These are phyloP conservation scores for Coranthus polyacanthus DNA, from an alignment of 2,797 vertebrate genomes.

Conservation along the genomic window DNA sequence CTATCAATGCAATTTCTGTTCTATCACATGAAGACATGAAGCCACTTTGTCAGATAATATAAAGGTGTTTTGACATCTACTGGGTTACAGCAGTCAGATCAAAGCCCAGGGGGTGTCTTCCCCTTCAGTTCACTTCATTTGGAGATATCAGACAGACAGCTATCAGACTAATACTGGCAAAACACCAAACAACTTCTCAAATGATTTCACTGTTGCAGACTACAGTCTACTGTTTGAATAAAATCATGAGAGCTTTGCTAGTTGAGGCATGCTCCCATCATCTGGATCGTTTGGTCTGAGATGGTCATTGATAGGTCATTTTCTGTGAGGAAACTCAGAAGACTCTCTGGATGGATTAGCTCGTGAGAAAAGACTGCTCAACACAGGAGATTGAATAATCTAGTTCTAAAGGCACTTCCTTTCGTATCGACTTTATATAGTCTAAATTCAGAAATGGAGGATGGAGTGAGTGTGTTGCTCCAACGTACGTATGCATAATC, in stretches of 20 bases:
- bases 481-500: too few relatives aligned
- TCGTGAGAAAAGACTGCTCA: too few relatives aligned
- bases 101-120: neutral
- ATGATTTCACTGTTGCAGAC: neutral
- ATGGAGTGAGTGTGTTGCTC: too few relatives aligned
- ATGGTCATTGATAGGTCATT: too few relatives aligned
- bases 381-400: too few relatives aligned
- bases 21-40: constrained; percentile 21
- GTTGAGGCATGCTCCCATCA: too few relatives aligned
- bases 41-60: constrained; percentile 29
- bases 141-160: neutral
- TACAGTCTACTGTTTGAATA: neutral
- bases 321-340: too few relatives aligned
- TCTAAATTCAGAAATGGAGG: too few relatives aligned
- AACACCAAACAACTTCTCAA: neutral
- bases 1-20: constrained; percentile 7
- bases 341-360: too few relatives aligned
- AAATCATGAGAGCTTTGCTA: neutral
- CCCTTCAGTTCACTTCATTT: neutral
- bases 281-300: too few relatives aligned
- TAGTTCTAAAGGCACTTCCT: too few relatives aligned
- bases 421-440: too few relatives aligned
- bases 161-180: neutral
- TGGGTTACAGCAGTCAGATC: neutral
- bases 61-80: constrained; percentile 25